phyloP scores from a whole-genome alignment of 2,888 invertebrate species.

The Dicyrtoma fusca region DNA sequence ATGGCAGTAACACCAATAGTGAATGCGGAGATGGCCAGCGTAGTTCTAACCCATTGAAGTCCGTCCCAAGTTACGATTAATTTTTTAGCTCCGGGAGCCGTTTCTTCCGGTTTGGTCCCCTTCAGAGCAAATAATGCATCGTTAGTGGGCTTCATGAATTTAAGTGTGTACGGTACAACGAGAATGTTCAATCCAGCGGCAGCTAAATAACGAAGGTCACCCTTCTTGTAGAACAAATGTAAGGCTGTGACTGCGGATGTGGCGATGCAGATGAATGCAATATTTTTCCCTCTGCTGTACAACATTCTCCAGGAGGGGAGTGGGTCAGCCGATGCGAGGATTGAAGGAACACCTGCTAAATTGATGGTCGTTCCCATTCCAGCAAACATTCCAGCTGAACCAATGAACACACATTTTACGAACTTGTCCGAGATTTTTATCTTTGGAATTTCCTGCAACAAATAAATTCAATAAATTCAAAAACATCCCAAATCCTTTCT shows the following conservation, averaged over 20 bases:
- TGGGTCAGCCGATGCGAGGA: conserved; percentile 31
- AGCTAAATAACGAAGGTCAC: conserved; percentile 21
- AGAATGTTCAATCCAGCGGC: conserved; percentile 9
- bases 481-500: no score
- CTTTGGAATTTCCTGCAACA: conserved; percentile 17
- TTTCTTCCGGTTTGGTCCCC: conserved; percentile 25
- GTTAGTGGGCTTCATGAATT: conserved; percentile 37
- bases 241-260: conserved; percentile 13
- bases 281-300: conserved; percentile 29
- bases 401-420: conserved; percentile 19
- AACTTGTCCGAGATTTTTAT: conserved; percentile 28
- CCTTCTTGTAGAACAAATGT: conserved; percentile 28
- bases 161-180: conserved; percentile 25
- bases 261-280: conserved; percentile 19
- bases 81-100: conserved; percentile 9
- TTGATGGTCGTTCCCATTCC: conserved; percentile 26
- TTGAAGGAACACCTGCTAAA: conserved; percentile 28
- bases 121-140: conserved; percentile 26
- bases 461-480: no score
- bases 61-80: conserved; percentile 33
- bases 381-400: conserved; percentile 28
- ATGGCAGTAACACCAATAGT: conserved; percentile 18
- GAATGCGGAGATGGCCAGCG: conserved; percentile 29
- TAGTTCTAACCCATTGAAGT: conserved; percentile 36
- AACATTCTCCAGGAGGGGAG: conserved; percentile 32